A percentile compares a stretch with the other conserved stretches of the same genome.
Evolutionary conservation across 1,140 invertebrate genomes (phyloP).

Genomic region (Drosophila hydei): DNA sequence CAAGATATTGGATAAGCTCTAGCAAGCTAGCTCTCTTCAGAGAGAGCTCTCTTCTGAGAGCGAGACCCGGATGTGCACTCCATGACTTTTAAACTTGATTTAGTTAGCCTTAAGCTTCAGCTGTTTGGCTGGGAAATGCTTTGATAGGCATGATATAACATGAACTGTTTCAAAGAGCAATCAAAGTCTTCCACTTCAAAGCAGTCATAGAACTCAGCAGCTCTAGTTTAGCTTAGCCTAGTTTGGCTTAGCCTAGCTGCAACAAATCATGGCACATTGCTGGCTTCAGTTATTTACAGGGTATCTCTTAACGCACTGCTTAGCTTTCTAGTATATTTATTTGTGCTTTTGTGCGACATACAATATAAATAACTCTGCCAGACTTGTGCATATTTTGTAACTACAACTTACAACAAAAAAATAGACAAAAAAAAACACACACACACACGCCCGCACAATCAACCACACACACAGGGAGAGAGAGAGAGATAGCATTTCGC

Average conservation of each 20-base stretch:
- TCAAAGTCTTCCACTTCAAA: too few relatives aligned
- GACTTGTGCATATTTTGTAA: conserved; percentile 75
- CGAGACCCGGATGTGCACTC: too few relatives aligned
- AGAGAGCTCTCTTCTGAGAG: too few relatives aligned
- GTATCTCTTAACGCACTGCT: not conserved
- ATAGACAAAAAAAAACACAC: conserved; percentile 5
- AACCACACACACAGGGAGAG: conserved; percentile 1
- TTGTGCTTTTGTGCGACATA: conserved; percentile 26
- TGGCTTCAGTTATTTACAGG: not conserved
- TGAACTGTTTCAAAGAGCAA: too few relatives aligned
- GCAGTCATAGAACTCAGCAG: too few relatives aligned
- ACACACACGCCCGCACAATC: conserved; percentile 9
- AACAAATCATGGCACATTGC: too few relatives aligned
- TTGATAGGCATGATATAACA: too few relatives aligned
- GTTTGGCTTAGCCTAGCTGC: too few relatives aligned
- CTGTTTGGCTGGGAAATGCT: too few relatives aligned
- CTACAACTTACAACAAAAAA: conserved; percentile 74
- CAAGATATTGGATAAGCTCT: too few relatives aligned
- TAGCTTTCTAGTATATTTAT: not conserved
- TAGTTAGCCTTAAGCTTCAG: not conserved
- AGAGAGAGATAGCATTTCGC: not conserved
- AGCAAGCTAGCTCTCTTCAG: too few relatives aligned
- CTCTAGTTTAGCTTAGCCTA: too few relatives aligned
- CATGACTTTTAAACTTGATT: not conserved
- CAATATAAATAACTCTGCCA: conserved; percentile 70